Evolutionary conservation across 2,113 vertebrate species (phyloP), one percentile per base, ranked within the genome.

Genomic region (Phaetusa simplex): DNA sequence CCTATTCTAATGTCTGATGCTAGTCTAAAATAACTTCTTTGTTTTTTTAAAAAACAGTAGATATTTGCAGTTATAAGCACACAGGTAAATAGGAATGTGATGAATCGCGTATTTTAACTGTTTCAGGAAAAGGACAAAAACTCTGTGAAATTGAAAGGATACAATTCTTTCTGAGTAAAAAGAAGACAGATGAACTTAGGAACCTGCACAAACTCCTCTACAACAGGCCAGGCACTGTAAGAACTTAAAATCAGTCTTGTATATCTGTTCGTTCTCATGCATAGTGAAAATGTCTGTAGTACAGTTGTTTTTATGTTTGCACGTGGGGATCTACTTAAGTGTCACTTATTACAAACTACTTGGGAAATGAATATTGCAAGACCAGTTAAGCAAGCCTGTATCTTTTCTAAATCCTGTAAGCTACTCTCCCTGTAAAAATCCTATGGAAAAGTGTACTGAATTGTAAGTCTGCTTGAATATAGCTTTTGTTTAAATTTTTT

Each of bases 151-250:
- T 99, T 95, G 99, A 99, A 91, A 98, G 99, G 83, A 98, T 99
- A 97, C 98, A 99, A 52, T 98, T 98, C 92, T 99, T 99, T 91
- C 98, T 99, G 88, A 98, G 98, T 95, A 99, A 99, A 97, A 99
- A 99, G 97, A 99, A 99, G 98, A 98, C 98, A 4, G 99, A 98
- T 1, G 99, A 99, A 89, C 98, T 99, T 87, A 98, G 99, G 95
- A 99, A 99, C 83, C 98, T 99, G 52, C 99, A 99, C 96, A 98
- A 98, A 97, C 98, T 99, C 82, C 97, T 99, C 89, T 99, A 99
- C 92, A 99, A 99, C 97, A 98, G 99, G 47, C 99, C 99, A 7
- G 99, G 99, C 96, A 99, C 99, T 97, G 99, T 99, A 98, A 98
- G 98, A 95, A 71, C 32, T 84, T 93, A 83, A 93, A 88, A 79